Evolutionary conservation across 2,113 vertebrate species (phyloP).

Genomic region (Xenopus tropicalis): DNA sequence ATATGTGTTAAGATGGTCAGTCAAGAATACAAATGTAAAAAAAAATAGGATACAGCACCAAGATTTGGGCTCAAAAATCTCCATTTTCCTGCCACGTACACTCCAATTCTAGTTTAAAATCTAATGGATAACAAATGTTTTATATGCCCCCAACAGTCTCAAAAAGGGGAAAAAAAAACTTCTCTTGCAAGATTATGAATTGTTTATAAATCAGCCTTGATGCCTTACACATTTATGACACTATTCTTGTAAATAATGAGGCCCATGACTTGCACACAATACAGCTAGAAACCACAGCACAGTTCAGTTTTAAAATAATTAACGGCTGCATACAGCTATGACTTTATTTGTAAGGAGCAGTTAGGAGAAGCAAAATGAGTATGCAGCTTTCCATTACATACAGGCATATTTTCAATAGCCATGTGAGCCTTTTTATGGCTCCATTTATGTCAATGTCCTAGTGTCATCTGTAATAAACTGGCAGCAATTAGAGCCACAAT

Average conservation of each 20-base stretch:
- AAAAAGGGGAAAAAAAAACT: slow-evolving; percentile 13
- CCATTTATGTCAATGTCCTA: slow-evolving; percentile 90
- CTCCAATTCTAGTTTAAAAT: too few relatives aligned
- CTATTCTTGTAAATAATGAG: slow-evolving; percentile 80
- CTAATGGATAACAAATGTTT: background rate
- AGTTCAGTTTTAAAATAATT: slow-evolving; percentile 83
- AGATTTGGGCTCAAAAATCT: too few relatives aligned
- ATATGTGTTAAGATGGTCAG: too few relatives aligned
- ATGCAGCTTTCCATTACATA: slow-evolving; percentile 82
- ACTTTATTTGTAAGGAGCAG: slow-evolving; percentile 84
- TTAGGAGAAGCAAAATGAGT: slow-evolving; percentile 82
- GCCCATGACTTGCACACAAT: slow-evolving; percentile 75
- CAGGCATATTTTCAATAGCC: slow-evolving; percentile 84
- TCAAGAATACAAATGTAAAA: too few relatives aligned
- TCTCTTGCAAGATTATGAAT: slow-evolving; percentile 70
- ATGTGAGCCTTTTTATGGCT: slow-evolving; percentile 85
- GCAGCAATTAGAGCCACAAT: slow-evolving; percentile 89
- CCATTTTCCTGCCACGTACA: too few relatives aligned
- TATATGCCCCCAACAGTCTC: background rate
- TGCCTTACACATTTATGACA: slow-evolving; percentile 75
- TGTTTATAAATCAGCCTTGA: slow-evolving; percentile 78
- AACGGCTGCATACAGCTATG: slow-evolving; percentile 76
- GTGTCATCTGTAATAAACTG: slow-evolving; percentile 92
- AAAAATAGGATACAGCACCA: too few relatives aligned
- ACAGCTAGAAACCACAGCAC: slow-evolving; percentile 73